Evolutionary conservation across 2,888 invertebrate species (phyloP), one percentile per base, ranked within the genome.

Genomic region (Dromius quadrimaculatus): DNA sequence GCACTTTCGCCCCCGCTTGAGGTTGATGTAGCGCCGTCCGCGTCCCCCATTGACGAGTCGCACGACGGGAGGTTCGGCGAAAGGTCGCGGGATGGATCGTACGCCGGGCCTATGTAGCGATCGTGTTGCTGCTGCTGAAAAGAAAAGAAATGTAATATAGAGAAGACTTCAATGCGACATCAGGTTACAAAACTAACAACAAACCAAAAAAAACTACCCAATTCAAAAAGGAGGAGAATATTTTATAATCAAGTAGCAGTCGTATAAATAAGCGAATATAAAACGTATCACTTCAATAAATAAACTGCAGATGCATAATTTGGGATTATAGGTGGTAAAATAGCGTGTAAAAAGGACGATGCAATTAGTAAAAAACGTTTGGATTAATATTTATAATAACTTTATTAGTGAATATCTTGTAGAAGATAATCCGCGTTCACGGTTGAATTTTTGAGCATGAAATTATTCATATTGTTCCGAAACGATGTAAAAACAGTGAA

Each of bases 71-170:
- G 88, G 79, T 89, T 90, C 76, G 91, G 91, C 79, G 90, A 90
- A 75, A 90, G 84, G 79, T 90, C 90, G 78, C 90, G 87, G 76
- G 89, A 88, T 79, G 89, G 89, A 81, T 91, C 90, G 85, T 90
- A 90, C 79, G 87, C 87, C 80, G 82, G 82, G 86, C 87, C 82
- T 85, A 86, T 83, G 78, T 83, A 83, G 79, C 85, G 85, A 82
- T 86, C 84, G 84, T 89, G 88, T 87, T 90, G 88, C 87, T 89
- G 90, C 89, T 90, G 89, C 86, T 88, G 88, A 86, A 87, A 54
- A 11, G 9, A 47, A 23, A 15, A 23, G 23, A 0, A 6, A 38
- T 0, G 20, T 23, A 15, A 11, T 22, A 22, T 3, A 5, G 2
- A 2, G 11, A 20, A 22, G 47, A 57, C 17, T 57, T 34, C 34